Conservation (phyloP, 2,797 vertebrate genomes). For the Melanotaenia nigrans region DNA sequence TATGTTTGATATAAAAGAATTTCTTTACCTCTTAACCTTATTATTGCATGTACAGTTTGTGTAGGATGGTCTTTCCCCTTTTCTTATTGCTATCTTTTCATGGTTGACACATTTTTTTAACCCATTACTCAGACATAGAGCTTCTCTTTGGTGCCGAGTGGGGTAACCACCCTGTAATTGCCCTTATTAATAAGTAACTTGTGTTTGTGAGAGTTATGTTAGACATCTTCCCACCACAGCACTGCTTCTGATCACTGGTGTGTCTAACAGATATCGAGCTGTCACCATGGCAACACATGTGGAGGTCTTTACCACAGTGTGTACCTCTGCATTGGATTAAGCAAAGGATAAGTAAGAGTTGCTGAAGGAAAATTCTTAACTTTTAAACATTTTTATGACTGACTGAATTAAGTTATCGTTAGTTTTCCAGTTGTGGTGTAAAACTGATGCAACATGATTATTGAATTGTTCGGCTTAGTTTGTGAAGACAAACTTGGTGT, state of each 20-base stretch:
- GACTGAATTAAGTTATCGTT: neutral
- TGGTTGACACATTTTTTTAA: constrained; percentile 21
- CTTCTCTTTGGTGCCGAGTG: constrained; percentile 2
- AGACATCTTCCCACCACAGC: constrained; percentile 67
- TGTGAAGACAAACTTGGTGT: neutral
- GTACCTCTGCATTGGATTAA: constrained; percentile 41
- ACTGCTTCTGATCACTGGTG: constrained; percentile 86
- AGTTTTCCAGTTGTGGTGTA: neutral
- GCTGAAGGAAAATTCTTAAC: neutral
- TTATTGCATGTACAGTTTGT: neutral
- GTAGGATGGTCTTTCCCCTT: neutral
- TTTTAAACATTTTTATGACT: neutral
- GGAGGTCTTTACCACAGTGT: constrained; percentile 72
- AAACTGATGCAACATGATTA: neutral
- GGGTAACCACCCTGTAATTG: constrained; percentile 46
- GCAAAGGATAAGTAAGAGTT: neutral
- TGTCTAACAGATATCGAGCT: constrained; percentile 85
- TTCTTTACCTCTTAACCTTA: neutral
- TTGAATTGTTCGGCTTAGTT: neutral
- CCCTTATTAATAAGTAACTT: constrained; percentile 88
- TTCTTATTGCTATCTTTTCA: neutral
- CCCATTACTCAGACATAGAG: constrained; percentile 21
- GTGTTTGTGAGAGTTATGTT: constrained; percentile 80
- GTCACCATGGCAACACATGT: constrained; percentile 86
- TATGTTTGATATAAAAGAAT: neutral